phyloP scores from a whole-genome alignment of 1,140 invertebrate genomes.

The Atta texana region DNA sequence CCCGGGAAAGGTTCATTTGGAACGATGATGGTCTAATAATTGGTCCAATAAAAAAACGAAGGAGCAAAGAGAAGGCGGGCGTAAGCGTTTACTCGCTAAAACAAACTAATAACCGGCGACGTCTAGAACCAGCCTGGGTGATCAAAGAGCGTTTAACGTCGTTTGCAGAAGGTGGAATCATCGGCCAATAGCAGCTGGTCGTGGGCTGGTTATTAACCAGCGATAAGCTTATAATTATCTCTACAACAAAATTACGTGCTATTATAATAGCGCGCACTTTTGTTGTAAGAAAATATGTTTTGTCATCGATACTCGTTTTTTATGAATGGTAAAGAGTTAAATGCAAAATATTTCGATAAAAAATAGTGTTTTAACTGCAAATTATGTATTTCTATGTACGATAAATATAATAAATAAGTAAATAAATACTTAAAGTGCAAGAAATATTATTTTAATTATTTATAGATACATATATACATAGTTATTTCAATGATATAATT shows the following conservation, averaged over 20 bases:
- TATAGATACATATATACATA: no score
- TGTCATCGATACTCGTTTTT: slow-evolving; percentile 1
- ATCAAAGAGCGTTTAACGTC: slow-evolving; percentile 69
- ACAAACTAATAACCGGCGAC: slow-evolving; percentile 49
- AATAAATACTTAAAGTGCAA: no score
- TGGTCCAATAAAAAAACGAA: slow-evolving; percentile 44
- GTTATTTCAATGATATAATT: neutral
- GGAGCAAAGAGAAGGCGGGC: slow-evolving; percentile 31
- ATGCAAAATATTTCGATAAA: slow-evolving; percentile 22
- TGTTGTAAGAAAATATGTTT: slow-evolving; percentile 45
- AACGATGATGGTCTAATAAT: slow-evolving; percentile 74
- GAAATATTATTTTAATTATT: neutral
- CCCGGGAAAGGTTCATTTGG: slow-evolving; percentile 46
- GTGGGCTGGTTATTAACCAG: slow-evolving; percentile 6
- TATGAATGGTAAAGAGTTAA: neutral
- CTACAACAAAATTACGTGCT: neutral
- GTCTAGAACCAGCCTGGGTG: slow-evolving; percentile 35
- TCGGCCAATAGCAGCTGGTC: slow-evolving; percentile 47
- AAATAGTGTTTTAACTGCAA: neutral
- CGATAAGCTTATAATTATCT: slow-evolving; percentile 72
- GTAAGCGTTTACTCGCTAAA: slow-evolving; percentile 38
- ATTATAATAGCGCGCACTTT: slow-evolving; percentile 65
- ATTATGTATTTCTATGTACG: neutral
- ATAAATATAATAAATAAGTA: no score
- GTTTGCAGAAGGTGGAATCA: slow-evolving; percentile 40